Evolutionary conservation across 2,113 vertebrate species (phyloP), one percentile per base, ranked within the genome.

Genomic region (Centropristis striata): DNA sequence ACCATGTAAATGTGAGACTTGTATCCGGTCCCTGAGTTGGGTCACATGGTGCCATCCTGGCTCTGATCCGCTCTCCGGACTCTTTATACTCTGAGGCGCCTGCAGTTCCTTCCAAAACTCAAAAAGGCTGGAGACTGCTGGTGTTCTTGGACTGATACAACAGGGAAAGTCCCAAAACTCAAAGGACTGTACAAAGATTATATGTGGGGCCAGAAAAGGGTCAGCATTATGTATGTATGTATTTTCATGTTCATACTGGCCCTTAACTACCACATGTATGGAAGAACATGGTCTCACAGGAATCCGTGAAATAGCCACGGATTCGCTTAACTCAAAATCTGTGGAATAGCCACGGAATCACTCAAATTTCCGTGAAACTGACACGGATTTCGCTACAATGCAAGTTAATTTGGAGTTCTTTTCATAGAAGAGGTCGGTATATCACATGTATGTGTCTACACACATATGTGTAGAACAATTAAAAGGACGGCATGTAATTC

Each of bases 1-100:
- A 60, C 53, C 57, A 28, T 80, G 39, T 66, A 76, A 76, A 77
- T 65, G 55, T 46, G 28, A 75, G 81, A 69, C 57, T 21, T 55
- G 70, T 25, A 10, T 76, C 66, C 37, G 46, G 51, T 61, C 57
- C 42, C 25, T 42, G 55, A 66, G 11, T 85, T 66, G 53, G 60
- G 55, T 75, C 65, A 21, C 76, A 23, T 63, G 71, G 1, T 72
- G 1, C 42, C 72, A 0, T 39, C n/a, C 54, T 10, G 1, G 51
- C 74, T 75, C 70, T 69, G 47, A 10, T 69, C 23, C 0, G 23
- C 21, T 20, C 58, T 70, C 32, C 51, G n/a, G 46, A 42, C 50
- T 60, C 71, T 78, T 61, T 59, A 57, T 32, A 21, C 42, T 59
- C 1, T 8, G 36, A 16, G 65, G 66, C 44, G 46, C 53, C 63